Evolutionary conservation across 2,888 invertebrate species (phyloP), one percentile per base, ranked within the genome.

Genomic region (Danaus chrysippus): DNA sequence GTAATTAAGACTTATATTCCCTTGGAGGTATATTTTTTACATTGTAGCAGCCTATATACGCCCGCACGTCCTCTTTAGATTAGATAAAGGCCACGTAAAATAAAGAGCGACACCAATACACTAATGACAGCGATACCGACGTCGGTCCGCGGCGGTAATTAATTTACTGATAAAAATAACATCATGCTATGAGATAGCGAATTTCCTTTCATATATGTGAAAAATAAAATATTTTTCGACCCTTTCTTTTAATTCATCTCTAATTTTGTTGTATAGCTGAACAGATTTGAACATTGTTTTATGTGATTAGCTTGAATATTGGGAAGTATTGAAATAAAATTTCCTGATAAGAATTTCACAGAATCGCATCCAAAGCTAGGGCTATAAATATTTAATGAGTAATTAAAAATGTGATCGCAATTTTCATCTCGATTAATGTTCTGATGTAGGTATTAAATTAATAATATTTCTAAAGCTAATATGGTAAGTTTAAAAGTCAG

Each of bases 61-160:
- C 88, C 89, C 90, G 89, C 87, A 91, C 91, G 91, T 91, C 90
- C 90, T 90, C 88, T 88, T 86, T 91, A 86, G 90, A 91, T 91
- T 87, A 91, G 90, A 91, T 90, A 91, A 86, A 82, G 84, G 83
- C 82, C 81, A 86, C 82, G 82, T 84, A 82, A 84, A 86, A 81
- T 78, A 79, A 82, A 78, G 80, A 79, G 76, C 82, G 88, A 83
- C 90, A 88, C 86, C 86, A 87, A 87, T 87, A 82, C 80, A 77
- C 77, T 87, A 87, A 87, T 86, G 84, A 82, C 81, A 80, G 79
- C 75, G 84, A 85, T 83, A 84, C 64, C 63, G 73, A 66, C 72
- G 76, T 70, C 72, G 75, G 76, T 77, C 75, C 62, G 67, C 82
- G 82, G 84, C 81, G 81, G 83, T 83, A 87, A 86, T 86, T 84